These are phyloP conservation scores for Neelides sp. DNA, from an alignment of 1,140 invertebrate species.

Conservation along the genomic window DNA sequence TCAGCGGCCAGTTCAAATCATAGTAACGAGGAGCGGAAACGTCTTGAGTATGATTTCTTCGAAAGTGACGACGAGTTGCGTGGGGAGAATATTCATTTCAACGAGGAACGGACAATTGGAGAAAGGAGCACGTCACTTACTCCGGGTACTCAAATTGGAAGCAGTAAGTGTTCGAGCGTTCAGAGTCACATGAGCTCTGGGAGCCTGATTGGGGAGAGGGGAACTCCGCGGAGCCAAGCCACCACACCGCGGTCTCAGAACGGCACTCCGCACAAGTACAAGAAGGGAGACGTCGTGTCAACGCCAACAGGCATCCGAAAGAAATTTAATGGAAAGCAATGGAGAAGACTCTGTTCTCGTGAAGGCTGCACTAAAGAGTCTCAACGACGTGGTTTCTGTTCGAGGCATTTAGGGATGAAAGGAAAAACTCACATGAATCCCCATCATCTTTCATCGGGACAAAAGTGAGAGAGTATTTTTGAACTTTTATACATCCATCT, in stretches of 20 bases:
- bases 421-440: constrained; percentile 44
- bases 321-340: constrained; percentile 99
- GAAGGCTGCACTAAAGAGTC: constrained; percentile 96
- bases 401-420: constrained; percentile 81
- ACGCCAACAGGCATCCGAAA: constrained; percentile 92
- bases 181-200: constrained; percentile 78
- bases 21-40: constrained; percentile 23
- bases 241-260: constrained; percentile 59
- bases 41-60: constrained; percentile 54
- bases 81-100: constrained; percentile 72
- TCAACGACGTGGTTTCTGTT: constrained; percentile 89
- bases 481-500: neutral
- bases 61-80: constrained; percentile 82
- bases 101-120: constrained; percentile 27
- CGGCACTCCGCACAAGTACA: constrained; percentile 88
- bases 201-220: constrained; percentile 48
- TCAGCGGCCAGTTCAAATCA: constrained; percentile 6
- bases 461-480: constrained; percentile 5
- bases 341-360: constrained; percentile 88
- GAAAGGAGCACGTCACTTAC: constrained; percentile 34
- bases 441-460: constrained; percentile 26
- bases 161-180: constrained; percentile 76
- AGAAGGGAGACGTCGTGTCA: constrained; percentile 94
- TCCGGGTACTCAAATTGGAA: constrained; percentile 42
- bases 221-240: constrained; percentile 20